These are phyloP conservation scores for Phortica okadai DNA, from an alignment of 2,888 invertebrate genomes.

Conservation along the genomic window DNA sequence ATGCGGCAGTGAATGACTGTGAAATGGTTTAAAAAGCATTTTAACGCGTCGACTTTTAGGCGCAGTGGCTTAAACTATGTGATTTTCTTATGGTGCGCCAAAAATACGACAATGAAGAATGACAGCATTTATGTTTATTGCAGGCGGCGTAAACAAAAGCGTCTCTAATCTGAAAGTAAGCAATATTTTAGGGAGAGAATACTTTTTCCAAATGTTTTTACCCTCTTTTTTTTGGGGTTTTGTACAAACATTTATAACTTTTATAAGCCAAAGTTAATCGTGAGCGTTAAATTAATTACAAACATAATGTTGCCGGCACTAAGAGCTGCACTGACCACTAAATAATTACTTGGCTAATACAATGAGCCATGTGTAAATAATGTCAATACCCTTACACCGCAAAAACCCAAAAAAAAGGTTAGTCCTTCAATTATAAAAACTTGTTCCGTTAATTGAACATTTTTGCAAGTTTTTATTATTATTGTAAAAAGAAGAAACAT, in stretches of 20 bases:
- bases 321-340: background rate
- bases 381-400: background rate
- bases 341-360: background rate
- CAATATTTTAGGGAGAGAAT: too few species aligned
- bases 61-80: background rate
- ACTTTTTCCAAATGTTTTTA: background rate
- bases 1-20: background rate
- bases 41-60: slow-evolving; percentile 7
- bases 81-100: background rate
- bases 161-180: too few species aligned
- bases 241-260: background rate
- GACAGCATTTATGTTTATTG: background rate
- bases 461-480: too few species aligned
- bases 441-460: too few species aligned
- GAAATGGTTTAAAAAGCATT: slow-evolving; percentile 17
- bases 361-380: background rate
- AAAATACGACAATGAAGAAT: background rate
- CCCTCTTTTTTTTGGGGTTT: background rate
- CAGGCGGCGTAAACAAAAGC: background rate
- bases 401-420: background rate
- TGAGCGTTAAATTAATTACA: background rate
- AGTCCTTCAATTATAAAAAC: too few species aligned
- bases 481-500: too few species aligned
- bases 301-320: background rate
- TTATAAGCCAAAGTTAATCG: background rate